Evolutionary conservation across 1,140 invertebrate species (phyloP).

Genomic region (Cydia amplana): DNA sequence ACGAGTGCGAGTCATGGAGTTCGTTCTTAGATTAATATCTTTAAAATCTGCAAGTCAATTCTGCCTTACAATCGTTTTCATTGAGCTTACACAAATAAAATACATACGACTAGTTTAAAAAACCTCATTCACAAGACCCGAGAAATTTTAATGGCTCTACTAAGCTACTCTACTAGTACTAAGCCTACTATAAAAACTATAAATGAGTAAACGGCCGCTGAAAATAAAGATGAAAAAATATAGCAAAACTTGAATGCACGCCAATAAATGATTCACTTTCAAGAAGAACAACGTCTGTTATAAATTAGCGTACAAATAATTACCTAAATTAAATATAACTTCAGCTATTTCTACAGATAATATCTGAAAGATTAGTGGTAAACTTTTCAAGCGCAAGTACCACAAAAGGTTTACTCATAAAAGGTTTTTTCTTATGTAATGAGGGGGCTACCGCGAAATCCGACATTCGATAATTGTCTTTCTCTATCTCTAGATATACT

Average conservation of each 20-base stretch:
- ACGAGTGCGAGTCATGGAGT: too few relatives aligned
- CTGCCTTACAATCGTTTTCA: too few relatives aligned
- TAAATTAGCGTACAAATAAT: background rate
- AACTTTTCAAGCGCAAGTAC: background rate
- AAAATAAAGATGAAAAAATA: constrained; percentile 16
- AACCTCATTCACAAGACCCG: background rate
- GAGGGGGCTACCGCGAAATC: too few relatives aligned
- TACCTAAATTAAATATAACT: background rate
- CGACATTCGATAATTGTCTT: too few relatives aligned
- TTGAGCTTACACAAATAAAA: too few relatives aligned
- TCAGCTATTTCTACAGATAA: background rate
- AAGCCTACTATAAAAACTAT: constrained; percentile 14
- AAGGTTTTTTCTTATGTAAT: too few relatives aligned
- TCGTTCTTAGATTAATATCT: too few relatives aligned
- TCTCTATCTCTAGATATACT: too few relatives aligned
- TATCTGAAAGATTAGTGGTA: background rate
- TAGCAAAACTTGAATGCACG: background rate
- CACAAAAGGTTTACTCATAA: too few relatives aligned
- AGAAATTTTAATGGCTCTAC: background rate
- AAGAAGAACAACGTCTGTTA: background rate
- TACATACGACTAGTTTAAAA: background rate
- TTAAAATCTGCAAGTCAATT: too few relatives aligned
- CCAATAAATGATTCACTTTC: constrained; percentile 20
- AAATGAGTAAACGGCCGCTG: background rate
- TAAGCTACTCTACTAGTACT: too few relatives aligned